Evolutionary conservation across 2,797 vertebrate species (phyloP).

Genomic region (Scolopax rusticola): DNA sequence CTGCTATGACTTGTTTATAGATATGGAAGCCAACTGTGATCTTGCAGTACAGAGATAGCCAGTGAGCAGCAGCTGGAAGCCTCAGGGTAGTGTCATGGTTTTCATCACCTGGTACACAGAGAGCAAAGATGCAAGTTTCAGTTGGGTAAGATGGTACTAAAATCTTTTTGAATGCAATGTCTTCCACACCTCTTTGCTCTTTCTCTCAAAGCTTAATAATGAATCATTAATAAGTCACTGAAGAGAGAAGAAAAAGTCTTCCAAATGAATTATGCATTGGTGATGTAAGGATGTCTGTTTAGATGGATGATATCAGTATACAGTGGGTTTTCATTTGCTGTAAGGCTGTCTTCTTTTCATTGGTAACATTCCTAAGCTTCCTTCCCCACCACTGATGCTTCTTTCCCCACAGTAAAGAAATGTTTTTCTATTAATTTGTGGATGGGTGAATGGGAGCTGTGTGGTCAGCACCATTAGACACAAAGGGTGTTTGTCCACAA

Average conservation of each 20-base stretch:
- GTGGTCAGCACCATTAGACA: background rate
- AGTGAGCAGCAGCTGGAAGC: background rate
- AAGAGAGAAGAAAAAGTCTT: slow-evolving; percentile 38
- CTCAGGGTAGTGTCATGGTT: background rate
- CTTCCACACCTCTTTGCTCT: slow-evolving; percentile 1
- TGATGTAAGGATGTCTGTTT: background rate
- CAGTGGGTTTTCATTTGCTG: background rate
- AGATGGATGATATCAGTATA: background rate
- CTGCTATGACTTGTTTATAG: background rate
- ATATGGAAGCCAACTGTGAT: accelerated
- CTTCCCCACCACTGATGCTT: background rate
- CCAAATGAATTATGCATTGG: slow-evolving; percentile 40
- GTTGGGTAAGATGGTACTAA: background rate
- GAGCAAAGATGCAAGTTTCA: background rate
- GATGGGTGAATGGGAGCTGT: background rate
- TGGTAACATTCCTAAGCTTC: slow-evolving; percentile 16
- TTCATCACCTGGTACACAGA: background rate
- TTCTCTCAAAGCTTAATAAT: slow-evolving; percentile 16
- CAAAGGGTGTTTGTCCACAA: background rate
- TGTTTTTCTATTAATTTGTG: background rate
- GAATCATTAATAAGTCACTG: slow-evolving; percentile 38
- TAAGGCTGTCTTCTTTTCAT: background rate
- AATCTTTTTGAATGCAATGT: background rate
- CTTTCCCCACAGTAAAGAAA: background rate
- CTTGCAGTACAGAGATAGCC: background rate